These are phyloP conservation scores for Anolis apletophallus DNA, from an alignment of 2,797 vertebrate species.

Conservation along the genomic window DNA sequence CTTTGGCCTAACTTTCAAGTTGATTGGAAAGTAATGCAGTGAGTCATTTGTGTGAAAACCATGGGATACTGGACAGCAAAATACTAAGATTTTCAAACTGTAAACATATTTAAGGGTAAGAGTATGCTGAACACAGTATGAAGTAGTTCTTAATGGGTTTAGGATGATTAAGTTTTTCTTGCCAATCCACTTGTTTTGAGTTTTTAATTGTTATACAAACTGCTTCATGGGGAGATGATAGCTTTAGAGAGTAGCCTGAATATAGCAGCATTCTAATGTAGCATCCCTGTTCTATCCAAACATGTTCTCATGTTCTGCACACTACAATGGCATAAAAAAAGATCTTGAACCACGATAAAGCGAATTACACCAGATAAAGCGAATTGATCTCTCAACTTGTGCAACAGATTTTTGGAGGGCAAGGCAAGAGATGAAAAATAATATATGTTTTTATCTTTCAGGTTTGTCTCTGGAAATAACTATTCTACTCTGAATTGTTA, in stretches of 20 bases:
- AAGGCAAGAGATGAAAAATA: neutral
- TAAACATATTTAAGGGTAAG: constrained; percentile 38
- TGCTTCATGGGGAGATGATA: constrained; percentile 24
- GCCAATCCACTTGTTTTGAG: neutral
- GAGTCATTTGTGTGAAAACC: constrained; percentile 41
- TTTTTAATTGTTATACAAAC: constrained; percentile 43
- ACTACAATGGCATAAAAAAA: neutral
- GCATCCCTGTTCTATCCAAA: neutral
- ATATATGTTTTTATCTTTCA: neutral
- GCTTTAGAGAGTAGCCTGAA: neutral
- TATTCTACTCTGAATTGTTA: neutral
- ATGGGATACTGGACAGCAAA: constrained; percentile 14
- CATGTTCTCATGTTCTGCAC: neutral
- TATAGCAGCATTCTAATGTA: neutral
- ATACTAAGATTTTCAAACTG: constrained; percentile 39
- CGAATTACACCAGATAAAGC: neutral
- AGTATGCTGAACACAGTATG: constrained; percentile 37
- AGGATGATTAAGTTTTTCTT: constrained; percentile 47
- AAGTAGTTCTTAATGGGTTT: constrained; percentile 34
- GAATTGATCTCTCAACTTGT: neutral
- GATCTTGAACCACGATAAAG: neutral
- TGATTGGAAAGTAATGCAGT: constrained; percentile 30
- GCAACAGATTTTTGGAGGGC: neutral
- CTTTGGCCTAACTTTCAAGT: constrained; percentile 39
- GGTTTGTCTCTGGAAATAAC: neutral